Evolutionary conservation across 2,888 invertebrate genomes (phyloP).

Genomic region (Andrena haemorrhoa): DNA sequence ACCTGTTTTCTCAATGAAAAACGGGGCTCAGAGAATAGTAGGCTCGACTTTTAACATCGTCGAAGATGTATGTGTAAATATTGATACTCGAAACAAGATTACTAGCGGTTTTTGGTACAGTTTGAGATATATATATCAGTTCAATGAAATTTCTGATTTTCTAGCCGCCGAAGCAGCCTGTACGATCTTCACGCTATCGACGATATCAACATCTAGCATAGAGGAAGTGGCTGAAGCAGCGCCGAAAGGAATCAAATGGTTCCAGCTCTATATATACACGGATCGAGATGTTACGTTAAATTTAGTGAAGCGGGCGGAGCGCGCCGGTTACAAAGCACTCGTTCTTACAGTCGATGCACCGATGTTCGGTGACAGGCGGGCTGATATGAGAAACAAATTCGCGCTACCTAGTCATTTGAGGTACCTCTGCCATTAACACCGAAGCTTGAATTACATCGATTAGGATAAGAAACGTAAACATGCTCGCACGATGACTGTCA

Average conservation of each 20-base stretch:
- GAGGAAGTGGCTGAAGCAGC: slow-evolving; percentile 94
- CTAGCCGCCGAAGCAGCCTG: slow-evolving; percentile 92
- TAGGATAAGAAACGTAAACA: not conserved
- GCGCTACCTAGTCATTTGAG: slow-evolving; percentile 91
- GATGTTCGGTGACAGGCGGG: slow-evolving; percentile 92
- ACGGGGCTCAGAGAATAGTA: too few species aligned
- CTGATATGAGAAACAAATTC: slow-evolving; percentile 94
- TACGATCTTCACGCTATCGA: slow-evolving; percentile 93
- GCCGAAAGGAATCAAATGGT: slow-evolving; percentile 93
- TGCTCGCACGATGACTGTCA: too few species aligned
- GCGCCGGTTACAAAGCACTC: slow-evolving; percentile 93
- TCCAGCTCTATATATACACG: slow-evolving; percentile 95
- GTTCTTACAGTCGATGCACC: slow-evolving; percentile 96
- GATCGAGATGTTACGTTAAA: slow-evolving; percentile 90
- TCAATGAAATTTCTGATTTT: slow-evolving; percentile 57
- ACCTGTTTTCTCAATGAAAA: too few species aligned
- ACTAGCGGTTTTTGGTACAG: too few species aligned
- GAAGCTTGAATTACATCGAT: not conserved
- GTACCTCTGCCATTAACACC: slow-evolving; percentile 82
- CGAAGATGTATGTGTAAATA: too few species aligned
- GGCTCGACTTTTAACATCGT: too few species aligned
- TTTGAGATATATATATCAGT: not conserved
- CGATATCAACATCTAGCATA: slow-evolving; percentile 93
- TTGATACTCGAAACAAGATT: too few species aligned
- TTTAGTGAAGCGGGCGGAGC: slow-evolving; percentile 92